Percentiles rank a stretch among this genome's conserved stretches.
Conservation (phyloP, 2,888 invertebrate genomes). For the Drosophila kokeensis region DNA sequence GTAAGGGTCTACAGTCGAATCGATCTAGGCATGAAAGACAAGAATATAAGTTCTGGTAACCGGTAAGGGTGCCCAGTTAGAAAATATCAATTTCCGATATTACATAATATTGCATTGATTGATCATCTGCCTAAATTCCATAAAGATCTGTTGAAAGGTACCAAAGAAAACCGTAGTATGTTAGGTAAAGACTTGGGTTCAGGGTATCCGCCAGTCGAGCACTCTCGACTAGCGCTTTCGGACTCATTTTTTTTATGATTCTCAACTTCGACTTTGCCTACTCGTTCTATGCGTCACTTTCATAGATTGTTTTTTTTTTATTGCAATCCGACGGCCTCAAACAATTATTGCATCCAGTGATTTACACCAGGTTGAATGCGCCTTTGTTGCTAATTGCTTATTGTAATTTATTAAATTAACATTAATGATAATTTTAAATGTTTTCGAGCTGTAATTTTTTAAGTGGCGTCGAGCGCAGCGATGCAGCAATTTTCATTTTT, state of each 20-base stretch:
- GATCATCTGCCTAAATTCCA: neutral
- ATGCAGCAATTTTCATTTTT: slow-evolving; percentile 48
- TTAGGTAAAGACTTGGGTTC: neutral
- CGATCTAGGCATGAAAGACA: neutral
- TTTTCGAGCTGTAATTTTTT: slow-evolving; percentile 10
- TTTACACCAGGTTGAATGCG: slow-evolving; percentile 36
- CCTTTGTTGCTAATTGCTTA: slow-evolving; percentile 48
- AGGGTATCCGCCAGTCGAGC: neutral
- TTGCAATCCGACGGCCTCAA: slow-evolving; percentile 23
- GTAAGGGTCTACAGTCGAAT: neutral
- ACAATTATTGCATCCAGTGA: slow-evolving; percentile 43
- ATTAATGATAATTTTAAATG: slow-evolving; percentile 43
- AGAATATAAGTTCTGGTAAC: neutral
- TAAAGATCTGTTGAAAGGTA: neutral
- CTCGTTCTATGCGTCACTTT: slow-evolving; percentile 18
- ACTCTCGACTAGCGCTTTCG: neutral
- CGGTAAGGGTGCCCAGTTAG: neutral
- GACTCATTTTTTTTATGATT: slow-evolving; percentile 25
- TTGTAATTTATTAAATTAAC: slow-evolving; percentile 57
- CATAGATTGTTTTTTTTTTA: slow-evolving; percentile 14
- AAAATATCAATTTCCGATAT: neutral
- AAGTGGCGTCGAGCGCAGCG: slow-evolving; percentile 37
- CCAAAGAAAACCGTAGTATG: neutral
- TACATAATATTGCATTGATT: too few species aligned
- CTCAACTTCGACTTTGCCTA: neutral